These are phyloP conservation scores for Chalcosyrphus nemorum DNA, from an alignment of 2,888 invertebrate species.

Conservation along the genomic window DNA sequence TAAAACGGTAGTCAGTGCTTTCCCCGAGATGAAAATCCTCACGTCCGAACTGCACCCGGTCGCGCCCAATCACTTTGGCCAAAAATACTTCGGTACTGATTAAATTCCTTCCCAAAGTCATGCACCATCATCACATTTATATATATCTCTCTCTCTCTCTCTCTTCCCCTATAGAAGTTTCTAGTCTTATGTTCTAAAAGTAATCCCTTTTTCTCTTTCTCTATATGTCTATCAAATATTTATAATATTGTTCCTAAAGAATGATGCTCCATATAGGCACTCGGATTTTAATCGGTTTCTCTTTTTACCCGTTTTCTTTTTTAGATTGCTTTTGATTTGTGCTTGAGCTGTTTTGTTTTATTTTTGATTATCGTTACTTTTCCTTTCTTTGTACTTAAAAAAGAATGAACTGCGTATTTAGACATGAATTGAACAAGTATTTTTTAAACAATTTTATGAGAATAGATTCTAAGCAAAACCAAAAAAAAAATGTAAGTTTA, in stretches of 20 bases:
- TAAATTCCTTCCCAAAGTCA: conserved; percentile 80
- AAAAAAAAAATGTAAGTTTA: conserved; percentile 18
- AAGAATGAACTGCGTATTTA: not conserved
- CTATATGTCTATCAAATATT: conserved; percentile 1
- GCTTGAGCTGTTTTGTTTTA: conserved; percentile 42
- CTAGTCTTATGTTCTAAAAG: conserved; percentile 27
- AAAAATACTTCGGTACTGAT: conserved; percentile 99
- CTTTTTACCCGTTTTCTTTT: conserved; percentile 46
- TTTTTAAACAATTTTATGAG: conserved; percentile 5
- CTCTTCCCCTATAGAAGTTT: conserved; percentile 31
- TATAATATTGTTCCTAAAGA: conserved; percentile 20
- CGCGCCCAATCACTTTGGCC: conserved; percentile 98
- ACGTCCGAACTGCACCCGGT: conserved; percentile 97
- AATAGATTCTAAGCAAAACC: conserved; percentile 20
- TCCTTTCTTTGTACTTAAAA: conserved; percentile 14
- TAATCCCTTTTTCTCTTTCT: conserved; percentile 14
- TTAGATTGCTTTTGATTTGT: conserved; percentile 70
- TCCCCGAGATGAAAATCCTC: conserved; percentile 95
- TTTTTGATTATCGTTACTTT: too few species aligned
- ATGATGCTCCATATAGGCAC: conserved; percentile 4
- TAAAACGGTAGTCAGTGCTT: conserved; percentile 91
- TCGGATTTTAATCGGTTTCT: conserved; percentile 54
- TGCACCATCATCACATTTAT: conserved; percentile 22
- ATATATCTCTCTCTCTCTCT: conserved; percentile 5
- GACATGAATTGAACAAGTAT: not conserved